These are phyloP conservation scores for Agrotis puta DNA, from an alignment of 2,888 invertebrate genomes.

Conservation along the genomic window DNA sequence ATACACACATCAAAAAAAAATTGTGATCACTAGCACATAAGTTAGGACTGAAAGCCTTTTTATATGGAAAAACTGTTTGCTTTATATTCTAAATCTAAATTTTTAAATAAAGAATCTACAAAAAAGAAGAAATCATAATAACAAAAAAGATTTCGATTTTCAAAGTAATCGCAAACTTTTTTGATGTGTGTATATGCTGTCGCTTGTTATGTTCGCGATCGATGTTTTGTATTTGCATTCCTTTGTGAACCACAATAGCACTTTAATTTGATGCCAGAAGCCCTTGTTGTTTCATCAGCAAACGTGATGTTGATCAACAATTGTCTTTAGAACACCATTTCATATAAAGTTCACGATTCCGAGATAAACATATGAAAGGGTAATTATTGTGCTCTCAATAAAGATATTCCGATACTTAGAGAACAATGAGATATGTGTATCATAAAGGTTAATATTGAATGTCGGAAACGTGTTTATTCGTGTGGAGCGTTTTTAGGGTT, in stretches of 20 bases:
- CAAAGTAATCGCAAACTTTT: no score
- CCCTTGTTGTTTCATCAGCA: conserved; percentile 39
- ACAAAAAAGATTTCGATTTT: no score
- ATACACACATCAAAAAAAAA: no score
- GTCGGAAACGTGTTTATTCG: conserved; percentile 4
- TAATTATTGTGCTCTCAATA: conserved; percentile 33
- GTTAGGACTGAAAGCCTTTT: no score
- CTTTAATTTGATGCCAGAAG: conserved; percentile 47
- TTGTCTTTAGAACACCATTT: conserved; percentile 35
- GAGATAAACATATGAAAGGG: conserved; percentile 51
- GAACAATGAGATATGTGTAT: conserved; percentile 15
- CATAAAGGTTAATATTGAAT: conserved; percentile 25
- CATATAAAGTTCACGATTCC: conserved; percentile 53
- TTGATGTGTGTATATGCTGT: neutral
- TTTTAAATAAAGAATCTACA: no score
- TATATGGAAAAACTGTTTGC: no score
- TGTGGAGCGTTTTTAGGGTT: neutral
- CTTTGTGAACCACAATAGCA: conserved; percentile 53
- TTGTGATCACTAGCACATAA: no score
- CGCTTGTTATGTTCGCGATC: conserved; percentile 14
- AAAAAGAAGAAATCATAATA: no score
- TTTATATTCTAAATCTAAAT: no score
- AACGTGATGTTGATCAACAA: conserved; percentile 47
- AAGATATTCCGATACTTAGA: conserved; percentile 27
- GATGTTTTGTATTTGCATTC: conserved; percentile 54